Evolutionary conservation across 92 coral and sea anemone species (phyloP), one percentile per base, ranked within the genome.

Genomic region (Bergia sp.): DNA sequence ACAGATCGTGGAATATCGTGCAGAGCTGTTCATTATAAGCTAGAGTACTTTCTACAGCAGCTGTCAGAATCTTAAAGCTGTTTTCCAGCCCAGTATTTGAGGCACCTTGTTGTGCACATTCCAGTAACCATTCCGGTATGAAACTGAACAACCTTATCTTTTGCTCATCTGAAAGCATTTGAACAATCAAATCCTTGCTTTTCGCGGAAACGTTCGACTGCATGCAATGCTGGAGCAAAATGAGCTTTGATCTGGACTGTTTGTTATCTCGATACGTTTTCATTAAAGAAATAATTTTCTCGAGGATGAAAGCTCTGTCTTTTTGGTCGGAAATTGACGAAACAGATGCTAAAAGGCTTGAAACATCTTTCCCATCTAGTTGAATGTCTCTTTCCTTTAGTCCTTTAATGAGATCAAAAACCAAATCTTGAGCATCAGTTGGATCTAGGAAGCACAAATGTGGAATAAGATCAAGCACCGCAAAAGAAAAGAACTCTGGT

Each of bases 301-400:
- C 3, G 18, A 20, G 61, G 0, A 77, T 5, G 10, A 7, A 18
- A 41, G 39, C 55, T 77, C 64, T 77, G 44, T 44, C 61, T 4
- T 77, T 47, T 18, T 3, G 2, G 40, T 77, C 57, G 5, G 0
- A n/a, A 21, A 77, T 47, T 29, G 82, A 77, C 5, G 82, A 77
- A 21, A 47, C 82, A 42, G 82, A 77, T 12, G 82, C 82, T 6
- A 77, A 43, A 77, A 77, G 82, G 7, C 1, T 77, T 18, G 61
- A 77, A 7, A 77, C 4, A 45, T 77, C 82, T 18, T 47, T 29
- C 64, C 15, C 1, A 7, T 18, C 37, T 5, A 77, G 82, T 77
- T 43, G 57, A 77, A n/a, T 77, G 0, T 4, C 64, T 77, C 82
- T 39, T 0, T 74, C 21, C 38, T 77, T 76, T 12, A 76, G 82